Base-by-base conservation (phyloP, 2,888 invertebrate genomes). In the Theretra japonica region DNA sequence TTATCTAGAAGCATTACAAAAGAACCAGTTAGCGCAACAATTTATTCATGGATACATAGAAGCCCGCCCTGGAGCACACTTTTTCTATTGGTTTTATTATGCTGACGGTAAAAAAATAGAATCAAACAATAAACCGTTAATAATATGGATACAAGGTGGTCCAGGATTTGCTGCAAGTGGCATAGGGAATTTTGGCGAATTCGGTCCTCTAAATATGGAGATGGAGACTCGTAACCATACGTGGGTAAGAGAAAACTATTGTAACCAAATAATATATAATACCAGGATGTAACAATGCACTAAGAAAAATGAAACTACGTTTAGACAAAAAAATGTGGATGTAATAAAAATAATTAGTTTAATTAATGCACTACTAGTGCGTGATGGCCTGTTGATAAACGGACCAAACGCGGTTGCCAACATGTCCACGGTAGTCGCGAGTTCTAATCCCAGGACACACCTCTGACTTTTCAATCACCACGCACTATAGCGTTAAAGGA, bases 101-200 rank as follows among this genome's bases (percentile, higher is more conserved):
- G 97, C 97, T 23, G 96, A 96, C 23, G 96, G 96, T 0, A 95
- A 95, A 69, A 95, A 95, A 0, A 75, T 84, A 4, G 94, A 93
- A 5, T 86, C 95, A 90, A 48, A 96, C 17, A 93, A 94, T 33
- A 93, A 93, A 72, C 98, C 98, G 0, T 88, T 98, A 8, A 94
- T 98, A 60, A 96, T 98, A 82, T 98, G 98, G 98, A 94, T 98
- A 25, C 97, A 98, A 95, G 98, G 98, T 30, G 98, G 98, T 0
- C 98, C 98, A 0, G 98, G 96, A 0, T 96, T 96, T n/a, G 97
- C 97, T 0, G 96, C 97, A 2, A 96, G 96, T n/a, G 97, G 97
- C 0, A 96, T 96, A 85, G 98, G 98, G 19, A 98, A 98, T 86
- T 98, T 98, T 85, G 96, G 96, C 76, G 98, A 98, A 90, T 90